These are phyloP conservation scores for Drosophila testacea DNA, from an alignment of 2,888 invertebrate species.

Conservation along the genomic window DNA sequence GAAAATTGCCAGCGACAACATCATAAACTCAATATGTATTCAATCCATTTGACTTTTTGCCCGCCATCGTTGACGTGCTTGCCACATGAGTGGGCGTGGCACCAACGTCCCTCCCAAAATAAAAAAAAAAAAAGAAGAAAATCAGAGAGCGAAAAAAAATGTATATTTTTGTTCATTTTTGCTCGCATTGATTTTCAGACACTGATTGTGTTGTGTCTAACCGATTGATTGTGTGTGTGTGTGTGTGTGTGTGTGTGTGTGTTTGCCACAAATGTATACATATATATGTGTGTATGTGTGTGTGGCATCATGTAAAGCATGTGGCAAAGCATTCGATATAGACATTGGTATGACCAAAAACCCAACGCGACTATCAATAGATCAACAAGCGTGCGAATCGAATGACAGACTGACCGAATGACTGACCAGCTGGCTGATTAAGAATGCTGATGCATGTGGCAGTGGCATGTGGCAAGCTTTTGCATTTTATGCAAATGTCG, in stretches of 20 bases:
- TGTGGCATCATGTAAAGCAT: constrained; percentile 33
- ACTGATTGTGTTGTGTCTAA: constrained; percentile 65
- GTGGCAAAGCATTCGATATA: constrained; percentile 50
- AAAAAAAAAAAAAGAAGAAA: constrained; percentile 5
- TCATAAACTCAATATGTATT: constrained; percentile 74
- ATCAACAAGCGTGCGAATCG: constrained; percentile 59
- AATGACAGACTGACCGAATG: constrained; percentile 12
- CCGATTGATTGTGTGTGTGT: constrained; percentile 61
- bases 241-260: constrained; percentile 25
- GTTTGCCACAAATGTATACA: constrained; percentile 21
- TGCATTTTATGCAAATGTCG: constrained; percentile 67
- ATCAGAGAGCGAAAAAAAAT: not conserved
- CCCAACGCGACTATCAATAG: constrained; percentile 62
- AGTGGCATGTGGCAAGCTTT: constrained; percentile 32
- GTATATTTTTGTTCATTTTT: constrained; percentile 2
- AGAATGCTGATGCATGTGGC: constrained; percentile 25
- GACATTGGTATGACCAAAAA: constrained; percentile 55
- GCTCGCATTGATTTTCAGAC: constrained; percentile 64
- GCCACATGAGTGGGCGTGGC: constrained; percentile 53
- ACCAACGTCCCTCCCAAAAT: constrained; percentile 4
- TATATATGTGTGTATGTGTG: constrained; percentile 13
- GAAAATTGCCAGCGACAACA: constrained; percentile 78
- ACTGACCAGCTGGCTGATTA: constrained; percentile 17
- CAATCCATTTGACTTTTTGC: constrained; percentile 79
- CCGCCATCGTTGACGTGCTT: constrained; percentile 48